Conservation (phyloP, 2,797 vertebrate species). For the Alfaro cultratus region DNA sequence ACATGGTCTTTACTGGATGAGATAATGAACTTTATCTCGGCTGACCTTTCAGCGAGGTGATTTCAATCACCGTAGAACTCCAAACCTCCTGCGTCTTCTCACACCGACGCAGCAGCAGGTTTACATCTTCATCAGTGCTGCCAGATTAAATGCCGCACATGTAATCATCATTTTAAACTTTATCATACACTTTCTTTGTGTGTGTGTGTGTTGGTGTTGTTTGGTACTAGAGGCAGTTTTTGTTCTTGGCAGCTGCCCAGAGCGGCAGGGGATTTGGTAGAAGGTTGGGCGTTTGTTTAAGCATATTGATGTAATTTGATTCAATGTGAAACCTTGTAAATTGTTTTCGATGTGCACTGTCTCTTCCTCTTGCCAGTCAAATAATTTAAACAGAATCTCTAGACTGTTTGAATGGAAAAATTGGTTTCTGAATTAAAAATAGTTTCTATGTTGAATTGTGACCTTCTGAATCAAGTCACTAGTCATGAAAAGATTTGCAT, state of each 20-base stretch:
- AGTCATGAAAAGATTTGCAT: no score
- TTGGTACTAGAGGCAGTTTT: not conserved
- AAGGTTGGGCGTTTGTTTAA: no score
- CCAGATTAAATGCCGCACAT: not conserved
- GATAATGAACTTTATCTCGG: conserved; percentile 16
- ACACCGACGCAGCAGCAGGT: not conserved
- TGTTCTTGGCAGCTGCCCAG: not conserved
- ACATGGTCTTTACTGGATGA: conserved; percentile 1
- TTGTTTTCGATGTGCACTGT: no score
- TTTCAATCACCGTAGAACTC: conserved; percentile 10
- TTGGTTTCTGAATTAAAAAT: no score
- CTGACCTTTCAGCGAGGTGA: conserved; percentile 39
- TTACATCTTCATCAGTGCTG: not conserved
- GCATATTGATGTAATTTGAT: no score
- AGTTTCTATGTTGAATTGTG: no score
- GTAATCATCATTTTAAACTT: not conserved
- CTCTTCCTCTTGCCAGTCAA: no score
- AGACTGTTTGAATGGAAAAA: no score
- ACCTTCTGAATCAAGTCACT: no score
- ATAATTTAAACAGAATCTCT: no score
- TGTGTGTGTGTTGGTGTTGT: not conserved
- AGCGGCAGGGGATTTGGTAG: not conserved
- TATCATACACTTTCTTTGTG: not conserved
- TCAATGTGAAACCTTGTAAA: no score
- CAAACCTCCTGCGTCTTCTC: not conserved